phyloP scores from a whole-genome alignment of 2,888 invertebrate genomes.

The Dioctria rufipes region DNA sequence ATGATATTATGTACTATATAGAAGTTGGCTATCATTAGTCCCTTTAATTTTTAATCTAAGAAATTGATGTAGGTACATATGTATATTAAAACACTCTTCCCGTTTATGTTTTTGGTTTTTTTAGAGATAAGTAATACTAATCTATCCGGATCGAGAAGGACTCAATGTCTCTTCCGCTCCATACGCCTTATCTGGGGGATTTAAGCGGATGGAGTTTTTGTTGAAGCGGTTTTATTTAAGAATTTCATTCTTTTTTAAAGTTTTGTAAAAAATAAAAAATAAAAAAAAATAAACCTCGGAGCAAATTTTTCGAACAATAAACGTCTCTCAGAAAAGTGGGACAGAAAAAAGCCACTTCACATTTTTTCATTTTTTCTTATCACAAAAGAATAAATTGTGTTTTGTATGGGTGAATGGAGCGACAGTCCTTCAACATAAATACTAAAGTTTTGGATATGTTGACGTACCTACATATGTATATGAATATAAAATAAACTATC shows the following conservation, averaged over 20 bases:
- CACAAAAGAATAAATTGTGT: conserved; percentile 29
- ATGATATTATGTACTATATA: no score
- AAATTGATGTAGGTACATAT: background rate
- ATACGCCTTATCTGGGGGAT: conserved; percentile 6
- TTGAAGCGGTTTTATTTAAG: conserved; percentile 17
- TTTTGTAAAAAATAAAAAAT: background rate
- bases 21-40: background rate
- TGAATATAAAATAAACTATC: no score
- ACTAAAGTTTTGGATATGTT: no score
- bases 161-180: conserved; percentile 21
- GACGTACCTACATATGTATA: no score
- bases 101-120: background rate
- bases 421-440: background rate
- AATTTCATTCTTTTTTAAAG: conserved; percentile 16
- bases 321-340: conserved; percentile 34
- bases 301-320: conserved; percentile 36
- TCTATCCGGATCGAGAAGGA: conserved; percentile 31
- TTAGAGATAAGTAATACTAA: conserved; percentile 7
- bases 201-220: conserved; percentile 25
- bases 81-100: no score
- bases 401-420: conserved; percentile 40
- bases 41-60: conserved; percentile 26
- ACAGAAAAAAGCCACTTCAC: conserved; percentile 41
- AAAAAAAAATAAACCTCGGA: conserved; percentile 8
- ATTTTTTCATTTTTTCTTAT: background rate